Evolutionary conservation across 2,888 invertebrate species (phyloP).

Genomic region (Cerceris rybyensis): DNA sequence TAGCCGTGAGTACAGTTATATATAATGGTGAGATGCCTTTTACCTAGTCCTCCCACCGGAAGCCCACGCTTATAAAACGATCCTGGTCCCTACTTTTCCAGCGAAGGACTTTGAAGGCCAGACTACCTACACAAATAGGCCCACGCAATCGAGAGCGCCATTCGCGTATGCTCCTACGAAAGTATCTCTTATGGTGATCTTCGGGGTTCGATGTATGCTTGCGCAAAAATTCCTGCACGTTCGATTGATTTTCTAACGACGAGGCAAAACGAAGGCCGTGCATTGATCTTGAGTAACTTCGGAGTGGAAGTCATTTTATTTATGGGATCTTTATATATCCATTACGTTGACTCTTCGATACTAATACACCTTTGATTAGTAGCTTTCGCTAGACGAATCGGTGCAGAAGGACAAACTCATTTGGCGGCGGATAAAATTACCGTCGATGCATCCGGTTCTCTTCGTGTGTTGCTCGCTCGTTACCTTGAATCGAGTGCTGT

Average conservation of each 20-base stretch:
- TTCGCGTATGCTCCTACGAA: constrained; percentile 18
- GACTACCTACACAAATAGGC: constrained; percentile 64
- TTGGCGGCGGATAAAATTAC: constrained; percentile 55
- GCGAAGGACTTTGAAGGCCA: constrained; percentile 75
- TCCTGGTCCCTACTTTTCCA: constrained; percentile 64
- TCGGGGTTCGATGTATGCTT: constrained; percentile 8
- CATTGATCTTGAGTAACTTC: constrained; percentile 43
- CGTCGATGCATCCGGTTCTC: constrained; percentile 58
- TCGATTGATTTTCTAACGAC: constrained; percentile 30
- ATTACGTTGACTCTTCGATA: constrained; percentile 20
- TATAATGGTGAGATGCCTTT: constrained; percentile 55
- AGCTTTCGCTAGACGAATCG: constrained; percentile 61
- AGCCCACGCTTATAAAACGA: constrained; percentile 62
- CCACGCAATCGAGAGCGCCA: constrained; percentile 59
- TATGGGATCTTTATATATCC: neutral
- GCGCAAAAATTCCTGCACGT: constrained; percentile 30
- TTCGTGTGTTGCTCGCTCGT: constrained; percentile 33
- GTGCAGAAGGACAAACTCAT: constrained; percentile 60
- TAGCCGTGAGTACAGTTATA: constrained; percentile 61
- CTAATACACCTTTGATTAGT: constrained; percentile 36
- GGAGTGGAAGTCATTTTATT: constrained; percentile 5
- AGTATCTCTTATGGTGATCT: constrained; percentile 23
- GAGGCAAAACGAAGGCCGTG: constrained; percentile 52
- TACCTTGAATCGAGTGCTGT: constrained; percentile 56
- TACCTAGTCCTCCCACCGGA: constrained; percentile 69